These are phyloP conservation scores for Sebastes taczanowskii DNA, from an alignment of 2,797 vertebrate genomes.

Conservation along the genomic window DNA sequence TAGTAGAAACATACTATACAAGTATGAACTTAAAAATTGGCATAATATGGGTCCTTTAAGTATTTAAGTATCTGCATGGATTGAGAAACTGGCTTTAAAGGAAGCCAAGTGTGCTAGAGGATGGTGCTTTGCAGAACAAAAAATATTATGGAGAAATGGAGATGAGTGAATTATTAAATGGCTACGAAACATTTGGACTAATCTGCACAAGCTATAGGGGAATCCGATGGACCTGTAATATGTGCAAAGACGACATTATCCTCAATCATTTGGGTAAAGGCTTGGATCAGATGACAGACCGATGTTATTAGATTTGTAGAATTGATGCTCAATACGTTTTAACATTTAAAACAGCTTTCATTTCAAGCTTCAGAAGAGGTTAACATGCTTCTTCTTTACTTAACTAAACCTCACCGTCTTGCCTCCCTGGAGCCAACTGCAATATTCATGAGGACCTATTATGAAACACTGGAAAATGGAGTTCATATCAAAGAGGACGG, in stretches of 20 bases:
- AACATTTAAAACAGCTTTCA: neutral
- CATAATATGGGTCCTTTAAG: no score
- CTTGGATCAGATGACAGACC: neutral
- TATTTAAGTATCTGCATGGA: neutral
- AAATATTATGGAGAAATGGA: neutral
- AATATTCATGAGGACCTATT: slow-evolving; percentile 51
- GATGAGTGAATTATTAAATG: neutral
- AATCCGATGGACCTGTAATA: neutral
- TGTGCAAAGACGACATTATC: neutral
- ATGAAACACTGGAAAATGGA: slow-evolving; percentile 36
- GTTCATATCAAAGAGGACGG: slow-evolving; percentile 24
- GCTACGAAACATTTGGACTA: neutral
- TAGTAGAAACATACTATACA: no score
- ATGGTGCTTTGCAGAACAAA: neutral
- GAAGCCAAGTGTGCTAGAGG: neutral
- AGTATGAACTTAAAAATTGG: no score
- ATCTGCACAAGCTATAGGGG: neutral
- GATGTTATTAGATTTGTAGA: neutral
- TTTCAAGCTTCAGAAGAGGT: neutral
- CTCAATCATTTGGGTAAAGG: neutral
- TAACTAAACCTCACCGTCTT: neutral
- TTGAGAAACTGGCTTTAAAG: neutral
- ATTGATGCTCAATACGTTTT: neutral
- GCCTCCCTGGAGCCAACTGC: slow-evolving; percentile 28
- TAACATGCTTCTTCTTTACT: slow-evolving; percentile 5